A percentile compares a stretch with the other conserved stretches of the same genome.
Conservation (phyloP, 2,888 invertebrate genomes). For the Pristionchus exspectatus region DNA sequence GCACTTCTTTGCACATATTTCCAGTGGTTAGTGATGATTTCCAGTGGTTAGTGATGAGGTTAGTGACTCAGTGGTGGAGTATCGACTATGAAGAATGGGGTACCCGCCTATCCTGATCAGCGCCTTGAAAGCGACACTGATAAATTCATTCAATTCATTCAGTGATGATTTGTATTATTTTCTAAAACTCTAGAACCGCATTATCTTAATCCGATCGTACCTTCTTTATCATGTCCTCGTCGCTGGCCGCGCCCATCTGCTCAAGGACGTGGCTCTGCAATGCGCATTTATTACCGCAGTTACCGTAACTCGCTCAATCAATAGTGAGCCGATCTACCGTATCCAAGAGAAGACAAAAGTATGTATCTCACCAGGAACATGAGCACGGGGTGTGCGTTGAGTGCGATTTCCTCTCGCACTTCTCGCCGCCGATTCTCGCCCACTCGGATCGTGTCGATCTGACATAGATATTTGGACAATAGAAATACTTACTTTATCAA, state of each 20-base stretch:
- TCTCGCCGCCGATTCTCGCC: constrained; percentile 93
- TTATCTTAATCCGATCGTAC: too few species aligned
- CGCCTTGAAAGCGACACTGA: too few species aligned
- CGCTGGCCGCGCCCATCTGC: constrained; percentile 11
- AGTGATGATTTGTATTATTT: too few species aligned
- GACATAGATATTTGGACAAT: background rate
- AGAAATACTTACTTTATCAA: background rate
- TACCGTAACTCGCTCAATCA: background rate
- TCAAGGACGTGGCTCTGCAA: constrained; percentile 47
- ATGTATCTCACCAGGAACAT: constrained; percentile 85
- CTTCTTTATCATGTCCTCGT: constrained; percentile 56
- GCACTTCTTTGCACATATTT: too few species aligned
- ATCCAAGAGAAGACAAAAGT: background rate
- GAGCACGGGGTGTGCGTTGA: constrained; percentile 87
- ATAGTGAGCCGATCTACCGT: background rate
- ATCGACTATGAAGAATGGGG: too few species aligned
- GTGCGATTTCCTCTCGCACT: constrained; percentile 88
- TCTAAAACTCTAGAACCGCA: too few species aligned
- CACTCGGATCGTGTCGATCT: constrained; percentile 79
- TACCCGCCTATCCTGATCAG: too few species aligned
- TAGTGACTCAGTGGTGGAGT: too few species aligned
- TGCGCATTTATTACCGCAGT: background rate
- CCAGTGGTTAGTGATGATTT: too few species aligned
- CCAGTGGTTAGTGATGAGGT: too few species aligned
- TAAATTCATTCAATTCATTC: too few species aligned